These are phyloP conservation scores for Tachuris rubrigastra DNA, from an alignment of 2,113 vertebrate species.

Conservation along the genomic window DNA sequence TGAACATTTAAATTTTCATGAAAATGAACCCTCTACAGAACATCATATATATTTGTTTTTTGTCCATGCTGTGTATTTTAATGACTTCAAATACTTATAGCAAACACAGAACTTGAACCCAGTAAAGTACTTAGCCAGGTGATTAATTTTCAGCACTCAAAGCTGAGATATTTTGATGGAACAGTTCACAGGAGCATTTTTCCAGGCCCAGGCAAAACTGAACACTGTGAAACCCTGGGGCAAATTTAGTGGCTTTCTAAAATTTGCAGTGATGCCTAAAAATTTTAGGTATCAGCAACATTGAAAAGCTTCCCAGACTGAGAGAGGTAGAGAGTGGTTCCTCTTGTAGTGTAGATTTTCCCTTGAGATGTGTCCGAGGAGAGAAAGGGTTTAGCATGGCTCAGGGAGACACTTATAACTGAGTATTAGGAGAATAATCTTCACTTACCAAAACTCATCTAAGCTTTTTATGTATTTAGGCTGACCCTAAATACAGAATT, in stretches of 20 bases:
- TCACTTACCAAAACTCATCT: not conserved
- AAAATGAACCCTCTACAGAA: not conserved
- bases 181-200: not conserved
- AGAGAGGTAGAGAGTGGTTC: not conserved
- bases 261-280: not conserved
- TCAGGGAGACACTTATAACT: not conserved
- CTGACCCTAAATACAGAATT: not conserved
- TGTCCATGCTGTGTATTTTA: not conserved
- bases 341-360: not conserved
- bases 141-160: not conserved
- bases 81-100: not conserved
- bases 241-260: not conserved
- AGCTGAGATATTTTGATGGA: not conserved
- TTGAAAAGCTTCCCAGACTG: not conserved
- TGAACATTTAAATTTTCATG: not conserved
- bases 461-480: not conserved
- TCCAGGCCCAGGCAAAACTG: not conserved
- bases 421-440: not conserved
- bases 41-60: not conserved
- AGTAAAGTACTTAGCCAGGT: not conserved
- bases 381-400: not conserved
- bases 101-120: not conserved
- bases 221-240: not conserved
- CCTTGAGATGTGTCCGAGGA: not conserved
- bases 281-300: not conserved